A percentile compares a stretch with the other conserved stretches of the same genome.
Evolutionary conservation across 2,113 vertebrate species (phyloP).

Genomic region (Xiphophorus couchianus): DNA sequence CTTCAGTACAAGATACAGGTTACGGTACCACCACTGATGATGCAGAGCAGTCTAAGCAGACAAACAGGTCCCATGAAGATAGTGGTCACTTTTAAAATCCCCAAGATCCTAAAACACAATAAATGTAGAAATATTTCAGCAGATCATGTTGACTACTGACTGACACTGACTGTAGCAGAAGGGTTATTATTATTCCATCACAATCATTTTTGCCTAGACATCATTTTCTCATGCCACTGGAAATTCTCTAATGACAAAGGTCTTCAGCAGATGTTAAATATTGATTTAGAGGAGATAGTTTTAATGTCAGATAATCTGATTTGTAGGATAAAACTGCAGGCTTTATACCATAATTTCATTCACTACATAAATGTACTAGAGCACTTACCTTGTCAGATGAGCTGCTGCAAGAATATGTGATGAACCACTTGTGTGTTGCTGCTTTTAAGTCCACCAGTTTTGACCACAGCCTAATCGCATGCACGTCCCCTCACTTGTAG

Average conservation of each 20-base stretch:
- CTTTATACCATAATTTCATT: too few species aligned
- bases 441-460: neutral
- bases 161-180: too few species aligned
- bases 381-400: constrained; percentile 24
- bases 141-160: neutral
- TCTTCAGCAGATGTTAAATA: too few species aligned
- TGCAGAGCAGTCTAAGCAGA: constrained; percentile 19
- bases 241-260: neutral
- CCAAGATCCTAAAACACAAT: constrained; percentile 22
- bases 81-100: neutral
- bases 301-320: too few species aligned
- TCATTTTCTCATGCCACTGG: neutral
- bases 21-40: constrained; percentile 23
- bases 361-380: neutral
- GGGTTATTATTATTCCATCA: too few species aligned
- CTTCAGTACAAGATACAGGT: neutral
- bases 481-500: neutral
- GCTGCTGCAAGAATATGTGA: constrained; percentile 5
- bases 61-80: constrained; percentile 29
- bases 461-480: constrained; percentile 2
- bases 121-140: neutral
- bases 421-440: constrained; percentile 2
- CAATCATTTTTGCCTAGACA: neutral
- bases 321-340: too few species aligned
- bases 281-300: too few species aligned